These are phyloP conservation scores for Drosophila nigrodunni DNA, from an alignment of 1,140 invertebrate genomes.

Conservation along the genomic window DNA sequence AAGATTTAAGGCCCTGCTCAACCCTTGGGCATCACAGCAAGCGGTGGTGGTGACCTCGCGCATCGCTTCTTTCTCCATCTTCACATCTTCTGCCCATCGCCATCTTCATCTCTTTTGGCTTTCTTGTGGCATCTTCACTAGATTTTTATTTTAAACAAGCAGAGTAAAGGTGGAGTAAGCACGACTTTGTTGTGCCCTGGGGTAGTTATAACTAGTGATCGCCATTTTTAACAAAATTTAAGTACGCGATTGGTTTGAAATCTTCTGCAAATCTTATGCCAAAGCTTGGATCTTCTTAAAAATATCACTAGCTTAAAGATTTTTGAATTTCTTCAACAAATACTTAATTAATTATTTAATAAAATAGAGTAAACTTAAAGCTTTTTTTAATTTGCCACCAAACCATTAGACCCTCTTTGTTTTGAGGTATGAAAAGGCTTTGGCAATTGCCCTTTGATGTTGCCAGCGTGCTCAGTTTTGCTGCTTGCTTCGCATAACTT, in stretches of 20 bases:
- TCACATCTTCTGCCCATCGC: background rate
- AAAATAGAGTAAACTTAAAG: too few relatives aligned
- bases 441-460: constrained; percentile 72
- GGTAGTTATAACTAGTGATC: too few relatives aligned
- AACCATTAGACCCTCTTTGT: background rate
- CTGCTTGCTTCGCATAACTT: constrained; percentile 76
- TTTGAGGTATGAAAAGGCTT: constrained; percentile 40
- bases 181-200: too few relatives aligned
- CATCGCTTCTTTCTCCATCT: constrained; percentile 32
- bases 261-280: too few relatives aligned
- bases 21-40: constrained; percentile 38
- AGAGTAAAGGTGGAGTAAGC: too few relatives aligned
- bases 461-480: constrained; percentile 50
- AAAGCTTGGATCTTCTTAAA: too few relatives aligned
- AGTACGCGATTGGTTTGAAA: too few relatives aligned
- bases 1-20: constrained; percentile 71
- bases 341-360: too few relatives aligned
- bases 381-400: background rate
- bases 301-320: too few relatives aligned
- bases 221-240: too few relatives aligned
- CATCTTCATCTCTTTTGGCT: background rate
- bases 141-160: constrained; percentile 9
- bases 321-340: too few relatives aligned
- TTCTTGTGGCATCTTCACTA: constrained; percentile 41
- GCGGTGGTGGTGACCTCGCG: constrained; percentile 32